Conservation (phyloP, 2,888 invertebrate species). For the Lamellibrachia columna region DNA sequence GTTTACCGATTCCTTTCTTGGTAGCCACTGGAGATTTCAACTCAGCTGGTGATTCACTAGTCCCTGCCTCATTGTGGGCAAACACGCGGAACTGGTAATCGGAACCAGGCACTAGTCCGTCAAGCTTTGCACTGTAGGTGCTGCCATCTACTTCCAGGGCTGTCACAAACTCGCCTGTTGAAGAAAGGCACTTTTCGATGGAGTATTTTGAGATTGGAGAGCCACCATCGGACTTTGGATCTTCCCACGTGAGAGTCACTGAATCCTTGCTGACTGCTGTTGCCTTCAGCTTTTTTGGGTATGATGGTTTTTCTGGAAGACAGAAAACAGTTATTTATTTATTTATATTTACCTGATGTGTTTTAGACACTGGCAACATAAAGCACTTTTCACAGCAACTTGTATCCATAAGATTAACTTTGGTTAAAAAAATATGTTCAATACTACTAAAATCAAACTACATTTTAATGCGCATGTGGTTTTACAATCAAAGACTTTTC, state of each 20-base stretch:
- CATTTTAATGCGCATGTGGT: too few relatives aligned
- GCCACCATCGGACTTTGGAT: constrained; percentile 57
- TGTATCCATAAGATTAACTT: too few relatives aligned
- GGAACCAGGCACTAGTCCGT: not conserved
- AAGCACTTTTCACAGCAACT: too few relatives aligned
- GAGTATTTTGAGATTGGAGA: constrained; percentile 41
- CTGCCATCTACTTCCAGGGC: not conserved
- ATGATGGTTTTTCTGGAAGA: constrained; percentile 38
- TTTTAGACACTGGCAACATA: too few relatives aligned
- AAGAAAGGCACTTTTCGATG: constrained; percentile 23
- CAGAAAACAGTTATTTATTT: not conserved
- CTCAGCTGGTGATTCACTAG: constrained; percentile 70
- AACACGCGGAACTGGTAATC: constrained; percentile 85
- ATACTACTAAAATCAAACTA: too few relatives aligned
- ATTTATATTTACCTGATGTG: too few relatives aligned
- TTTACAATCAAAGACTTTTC: too few relatives aligned
- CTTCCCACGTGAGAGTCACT: constrained; percentile 54
- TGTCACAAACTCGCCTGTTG: not conserved
- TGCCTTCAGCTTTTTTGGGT: constrained; percentile 38
- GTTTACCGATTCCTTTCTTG: constrained; percentile 30
- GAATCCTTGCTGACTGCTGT: constrained; percentile 23
- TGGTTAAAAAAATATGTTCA: too few relatives aligned
- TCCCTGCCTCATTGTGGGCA: constrained; percentile 84
- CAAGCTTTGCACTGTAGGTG: not conserved
- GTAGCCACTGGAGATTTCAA: constrained; percentile 76